phyloP scores from a whole-genome alignment of 2,888 invertebrate genomes.

The Philhelius pedissequus region DNA sequence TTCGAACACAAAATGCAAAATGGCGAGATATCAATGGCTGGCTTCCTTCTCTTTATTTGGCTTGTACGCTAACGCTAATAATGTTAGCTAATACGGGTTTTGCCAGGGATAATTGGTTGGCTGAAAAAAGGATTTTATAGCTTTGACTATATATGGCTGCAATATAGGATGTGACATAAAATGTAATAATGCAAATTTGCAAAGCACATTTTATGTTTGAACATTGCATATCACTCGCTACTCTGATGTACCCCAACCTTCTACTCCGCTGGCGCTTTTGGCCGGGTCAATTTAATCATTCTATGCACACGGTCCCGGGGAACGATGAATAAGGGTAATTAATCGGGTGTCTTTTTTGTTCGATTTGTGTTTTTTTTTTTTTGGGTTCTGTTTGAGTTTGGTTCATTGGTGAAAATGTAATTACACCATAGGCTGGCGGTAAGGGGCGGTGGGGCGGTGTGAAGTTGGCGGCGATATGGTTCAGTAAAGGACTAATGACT shows the following conservation, averaged over 20 bases:
- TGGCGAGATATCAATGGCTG: constrained; percentile 22
- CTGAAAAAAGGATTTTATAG: constrained; percentile 13
- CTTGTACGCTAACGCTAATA: constrained; percentile 54
- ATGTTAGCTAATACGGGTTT: constrained; percentile 46
- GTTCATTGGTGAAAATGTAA: constrained; percentile 42
- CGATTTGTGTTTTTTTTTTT: background rate
- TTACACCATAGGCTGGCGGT: constrained; percentile 25
- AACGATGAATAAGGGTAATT: constrained; percentile 27
- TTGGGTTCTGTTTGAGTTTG: background rate
- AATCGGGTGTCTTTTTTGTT: constrained; percentile 12
- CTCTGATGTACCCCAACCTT: too few species aligned
- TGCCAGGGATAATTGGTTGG: constrained; percentile 55
- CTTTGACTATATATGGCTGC: background rate
- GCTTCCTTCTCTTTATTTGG: background rate
- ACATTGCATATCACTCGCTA: background rate
- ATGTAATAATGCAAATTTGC: constrained; percentile 62
- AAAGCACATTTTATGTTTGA: background rate
- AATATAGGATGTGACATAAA: constrained; percentile 35
- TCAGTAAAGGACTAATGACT: constrained; percentile 42
- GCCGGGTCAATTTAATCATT: background rate
- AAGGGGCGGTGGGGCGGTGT: too few species aligned
- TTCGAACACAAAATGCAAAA: background rate
- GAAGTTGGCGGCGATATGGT: background rate
- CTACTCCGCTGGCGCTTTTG: too few species aligned
- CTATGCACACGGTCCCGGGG: background rate